A percentile compares a stretch with the other conserved stretches of the same genome.
Evolutionary conservation across 1,140 invertebrate species (phyloP).

Genomic region (Drosophila tropicalis): DNA sequence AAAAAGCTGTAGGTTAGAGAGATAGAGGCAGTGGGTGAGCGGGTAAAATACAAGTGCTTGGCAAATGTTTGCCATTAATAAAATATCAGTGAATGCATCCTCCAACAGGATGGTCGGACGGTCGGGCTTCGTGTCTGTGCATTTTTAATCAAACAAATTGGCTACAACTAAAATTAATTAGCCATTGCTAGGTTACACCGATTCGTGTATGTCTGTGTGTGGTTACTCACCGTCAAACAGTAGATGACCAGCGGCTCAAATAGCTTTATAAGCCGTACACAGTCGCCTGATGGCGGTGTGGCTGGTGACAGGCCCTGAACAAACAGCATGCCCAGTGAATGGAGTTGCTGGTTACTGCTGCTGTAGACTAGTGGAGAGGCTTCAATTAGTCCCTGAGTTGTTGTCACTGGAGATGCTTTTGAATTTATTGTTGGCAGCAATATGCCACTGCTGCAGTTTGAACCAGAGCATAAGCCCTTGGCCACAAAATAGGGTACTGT

Average conservation of each 20-base stretch:
- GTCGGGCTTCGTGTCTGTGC: conserved; percentile 64
- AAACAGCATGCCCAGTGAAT: conserved; percentile 66
- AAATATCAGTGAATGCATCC: conserved; percentile 51
- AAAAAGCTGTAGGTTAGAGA: conserved; percentile 86
- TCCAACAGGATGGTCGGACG: neutral
- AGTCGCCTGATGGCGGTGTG: conserved; percentile 59
- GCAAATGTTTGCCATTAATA: conserved; percentile 67
- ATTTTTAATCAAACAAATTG: conserved; percentile 81
- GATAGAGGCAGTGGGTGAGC: neutral
- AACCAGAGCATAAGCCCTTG: conserved; percentile 29
- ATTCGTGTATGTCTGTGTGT: conserved; percentile 10
- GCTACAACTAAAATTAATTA: conserved; percentile 78
- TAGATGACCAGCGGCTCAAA: conserved; percentile 96
- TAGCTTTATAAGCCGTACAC: conserved; percentile 87
- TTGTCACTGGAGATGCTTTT: conserved; percentile 34
- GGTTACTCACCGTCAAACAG: conserved; percentile 86
- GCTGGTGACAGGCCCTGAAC: conserved; percentile 62
- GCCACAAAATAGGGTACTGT: conserved; percentile 73
- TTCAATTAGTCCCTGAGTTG: conserved; percentile 54
- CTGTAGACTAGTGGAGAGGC: conserved; percentile 12
- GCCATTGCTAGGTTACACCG: conserved; percentile 29
- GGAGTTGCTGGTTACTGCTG: conserved; percentile 15
- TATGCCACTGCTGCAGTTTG: conserved; percentile 34
- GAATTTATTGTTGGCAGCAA: conserved; percentile 60
- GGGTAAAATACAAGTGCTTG: conserved; percentile 41